phyloP scores from a whole-genome alignment of 1,140 invertebrate genomes.

The Leptinotarsa defecta region DNA sequence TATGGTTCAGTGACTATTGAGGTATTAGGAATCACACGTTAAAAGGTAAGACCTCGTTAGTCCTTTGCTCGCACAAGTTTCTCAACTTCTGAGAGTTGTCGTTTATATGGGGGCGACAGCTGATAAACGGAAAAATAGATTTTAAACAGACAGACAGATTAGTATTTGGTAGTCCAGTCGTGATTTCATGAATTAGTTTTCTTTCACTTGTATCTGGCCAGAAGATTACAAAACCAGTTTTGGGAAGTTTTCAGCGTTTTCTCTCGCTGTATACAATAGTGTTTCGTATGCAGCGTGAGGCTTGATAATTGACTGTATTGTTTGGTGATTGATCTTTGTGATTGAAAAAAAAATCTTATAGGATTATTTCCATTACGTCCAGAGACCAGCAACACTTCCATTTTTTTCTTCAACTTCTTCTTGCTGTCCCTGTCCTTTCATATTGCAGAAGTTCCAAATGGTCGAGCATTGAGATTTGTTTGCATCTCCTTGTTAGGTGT shows the following conservation, averaged over 20 bases:
- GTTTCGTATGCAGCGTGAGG: constrained; percentile 8
- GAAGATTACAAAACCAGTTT: constrained; percentile 13
- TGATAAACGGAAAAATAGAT: no score
- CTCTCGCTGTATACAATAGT: neutral
- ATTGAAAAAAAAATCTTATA: no score
- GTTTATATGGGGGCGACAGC: no score
- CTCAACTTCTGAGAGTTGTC: no score
- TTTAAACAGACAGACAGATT: neutral
- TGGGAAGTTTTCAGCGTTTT: constrained; percentile 12
- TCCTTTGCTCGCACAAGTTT: no score
- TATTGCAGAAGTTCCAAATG: neutral
- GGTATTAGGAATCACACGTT: no score
- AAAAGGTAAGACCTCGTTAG: no score
- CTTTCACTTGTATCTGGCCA: constrained; percentile 11
- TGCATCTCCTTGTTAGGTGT: neutral
- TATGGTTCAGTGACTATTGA: neutral
- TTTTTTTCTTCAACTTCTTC: no score
- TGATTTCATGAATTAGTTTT: constrained; percentile 13
- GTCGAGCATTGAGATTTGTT: neutral
- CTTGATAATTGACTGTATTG: neutral
- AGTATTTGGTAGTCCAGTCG: constrained; percentile 9
- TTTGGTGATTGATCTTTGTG: no score
- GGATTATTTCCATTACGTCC: no score
- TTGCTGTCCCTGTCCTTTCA: no score
- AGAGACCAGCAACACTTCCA: no score